Percentiles rank a stretch among this genome's conserved stretches.
Evolutionary conservation across 2,797 vertebrate genomes (phyloP).

Genomic region (Phrynocephalus guinanensis): DNA sequence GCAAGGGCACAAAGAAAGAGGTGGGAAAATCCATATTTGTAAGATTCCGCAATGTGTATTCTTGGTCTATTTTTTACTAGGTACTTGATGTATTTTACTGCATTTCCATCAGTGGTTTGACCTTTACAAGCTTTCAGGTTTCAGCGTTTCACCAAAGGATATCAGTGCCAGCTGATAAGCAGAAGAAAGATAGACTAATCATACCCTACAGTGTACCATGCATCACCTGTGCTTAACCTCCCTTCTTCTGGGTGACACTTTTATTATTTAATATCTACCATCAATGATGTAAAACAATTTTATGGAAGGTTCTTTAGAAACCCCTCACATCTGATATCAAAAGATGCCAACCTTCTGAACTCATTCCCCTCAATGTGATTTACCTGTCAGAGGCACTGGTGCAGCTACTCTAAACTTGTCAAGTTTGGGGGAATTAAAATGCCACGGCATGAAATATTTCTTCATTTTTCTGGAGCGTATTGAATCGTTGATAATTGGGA

Average conservation of each 20-base stretch:
- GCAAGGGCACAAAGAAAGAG: neutral
- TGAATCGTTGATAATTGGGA: constrained; percentile 26
- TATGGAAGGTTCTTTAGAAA: constrained; percentile 11
- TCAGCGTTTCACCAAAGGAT: constrained; percentile 16
- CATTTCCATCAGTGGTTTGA: constrained; percentile 22
- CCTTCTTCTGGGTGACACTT: constrained; percentile 29
- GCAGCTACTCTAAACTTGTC: constrained; percentile 13
- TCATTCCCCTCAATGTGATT: constrained; percentile 19
- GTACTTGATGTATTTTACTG: neutral
- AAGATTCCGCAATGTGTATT: neutral
- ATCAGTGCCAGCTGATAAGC: constrained; percentile 33
- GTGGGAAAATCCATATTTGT: neutral
- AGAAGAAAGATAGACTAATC: constrained; percentile 25
- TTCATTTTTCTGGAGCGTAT: constrained; percentile 3
- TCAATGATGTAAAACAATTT: constrained; percentile 35
- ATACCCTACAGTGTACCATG: neutral
- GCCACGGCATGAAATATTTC: constrained; percentile 20
- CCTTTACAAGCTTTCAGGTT: constrained; percentile 23
- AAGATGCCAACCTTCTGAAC: constrained; percentile 20
- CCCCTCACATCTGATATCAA: constrained; percentile 18
- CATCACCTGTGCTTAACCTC: constrained; percentile 37
- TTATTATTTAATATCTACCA: constrained; percentile 37
- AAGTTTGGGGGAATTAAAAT: constrained; percentile 20
- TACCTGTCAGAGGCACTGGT: constrained; percentile 20
- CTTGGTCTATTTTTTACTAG: neutral